Evolutionary conservation across 1,140 invertebrate genomes (phyloP), one percentile per base, ranked within the genome.

Genomic region (Micrasema longulum): DNA sequence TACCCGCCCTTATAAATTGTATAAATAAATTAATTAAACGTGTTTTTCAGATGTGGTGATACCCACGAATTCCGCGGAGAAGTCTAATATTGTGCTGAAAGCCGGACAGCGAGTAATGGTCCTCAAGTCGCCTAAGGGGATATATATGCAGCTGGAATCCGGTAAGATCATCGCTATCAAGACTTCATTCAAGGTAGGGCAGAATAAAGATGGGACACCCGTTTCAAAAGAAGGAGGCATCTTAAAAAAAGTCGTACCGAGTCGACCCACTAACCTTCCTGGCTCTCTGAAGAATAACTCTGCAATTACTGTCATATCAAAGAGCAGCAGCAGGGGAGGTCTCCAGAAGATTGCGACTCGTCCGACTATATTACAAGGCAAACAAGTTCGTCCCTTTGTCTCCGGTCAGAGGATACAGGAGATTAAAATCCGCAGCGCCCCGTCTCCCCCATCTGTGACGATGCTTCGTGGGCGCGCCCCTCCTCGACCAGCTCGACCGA

Each of bases 101-200:
- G 93, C 95, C 4, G 96, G 96, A 0, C 95, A 98, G 80, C 90
- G 95, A 76, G 95, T 98, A 0, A 92, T 97, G 87, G 94, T 98
- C 2, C 87, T 98, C 1, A 97, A 97, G 80, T 97, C 95, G 14
- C 92, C 95, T 0, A 97, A 97, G 84, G 96, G 96, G 35, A 96
- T 98, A 69, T 98, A 97, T 81, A 95, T 98, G 90, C 93, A 97
- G 74, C 85, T 97, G 20, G 94, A 95, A 79, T 95, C 95, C 78
- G 95, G 95, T n/a, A 97, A 97, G 85, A 96, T 98, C 69, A 97
- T 97, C 78, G 95, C 96, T n/a, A 97, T 97, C 69, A 88, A 93
- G 75, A 93, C 91, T 0, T 90, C 91, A 0, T 88, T 92, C 22
- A 92, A 92, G 82, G 84, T 90, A 6, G 89, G 89, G 64, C 89